phyloP scores from a whole-genome alignment of 2,888 invertebrate species.

The Drosophila tripunctata region DNA sequence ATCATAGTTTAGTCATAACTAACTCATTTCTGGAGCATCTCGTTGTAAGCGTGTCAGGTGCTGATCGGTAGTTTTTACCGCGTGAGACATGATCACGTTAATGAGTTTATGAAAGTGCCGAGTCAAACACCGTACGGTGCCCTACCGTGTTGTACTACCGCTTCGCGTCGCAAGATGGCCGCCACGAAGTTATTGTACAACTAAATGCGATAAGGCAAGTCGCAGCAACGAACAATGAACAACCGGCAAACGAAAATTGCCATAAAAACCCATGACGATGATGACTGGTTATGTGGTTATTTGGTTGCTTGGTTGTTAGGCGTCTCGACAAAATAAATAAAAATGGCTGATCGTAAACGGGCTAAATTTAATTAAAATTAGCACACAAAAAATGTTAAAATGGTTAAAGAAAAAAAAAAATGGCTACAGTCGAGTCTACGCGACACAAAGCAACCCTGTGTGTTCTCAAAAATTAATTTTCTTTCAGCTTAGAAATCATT shows the following conservation, averaged over 20 bases:
- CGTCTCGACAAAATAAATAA: constrained; percentile 5
- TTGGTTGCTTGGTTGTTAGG: constrained; percentile 3
- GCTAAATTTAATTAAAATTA: constrained; percentile 57
- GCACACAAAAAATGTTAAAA: constrained; percentile 11
- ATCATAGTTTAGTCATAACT: background rate
- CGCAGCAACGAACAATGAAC: constrained; percentile 17
- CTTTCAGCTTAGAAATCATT: no score
- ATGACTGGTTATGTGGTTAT: constrained; percentile 24
- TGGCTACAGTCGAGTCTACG: no score
- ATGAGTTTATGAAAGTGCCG: constrained; percentile 57
- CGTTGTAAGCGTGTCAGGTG: constrained; percentile 31
- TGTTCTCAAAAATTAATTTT: no score
- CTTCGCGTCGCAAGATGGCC: constrained; percentile 30
- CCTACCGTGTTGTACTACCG: background rate
- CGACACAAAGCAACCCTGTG: no score
- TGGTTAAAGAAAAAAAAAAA: background rate
- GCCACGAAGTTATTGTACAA: constrained; percentile 24
- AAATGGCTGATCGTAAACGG: constrained; percentile 44
- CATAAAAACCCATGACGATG: constrained; percentile 66
- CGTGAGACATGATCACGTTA: constrained; percentile 60
- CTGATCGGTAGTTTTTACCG: constrained; percentile 22
- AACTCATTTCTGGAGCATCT: background rate
- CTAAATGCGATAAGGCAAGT: constrained; percentile 42
- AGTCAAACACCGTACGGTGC: background rate
- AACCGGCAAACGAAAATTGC: constrained; percentile 36